Conservation (phyloP, 53 echinoderm and acorn worm species). For the Pentamera pediparva region DNA sequence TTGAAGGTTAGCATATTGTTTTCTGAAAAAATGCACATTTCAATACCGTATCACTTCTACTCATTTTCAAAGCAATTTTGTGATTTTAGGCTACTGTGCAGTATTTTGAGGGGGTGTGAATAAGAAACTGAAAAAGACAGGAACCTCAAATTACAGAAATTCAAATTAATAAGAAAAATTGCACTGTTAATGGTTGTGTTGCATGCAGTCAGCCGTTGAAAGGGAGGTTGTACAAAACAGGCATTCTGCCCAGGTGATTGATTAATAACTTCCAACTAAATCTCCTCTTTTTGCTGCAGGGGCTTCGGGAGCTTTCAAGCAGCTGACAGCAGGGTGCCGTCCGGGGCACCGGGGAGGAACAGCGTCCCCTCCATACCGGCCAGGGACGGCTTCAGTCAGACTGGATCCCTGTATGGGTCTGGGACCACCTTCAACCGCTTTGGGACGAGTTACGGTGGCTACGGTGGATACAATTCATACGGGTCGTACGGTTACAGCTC, state of each 20-base stretch:
- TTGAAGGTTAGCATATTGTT: too few species aligned
- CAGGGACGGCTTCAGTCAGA: background rate
- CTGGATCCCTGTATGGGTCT: background rate
- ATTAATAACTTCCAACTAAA: background rate
- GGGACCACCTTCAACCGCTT: slow-evolving; percentile 7
- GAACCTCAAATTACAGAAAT: too few species aligned
- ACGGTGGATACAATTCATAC: slow-evolving; percentile 15
- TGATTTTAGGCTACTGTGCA: too few species aligned
- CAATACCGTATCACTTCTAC: too few species aligned
- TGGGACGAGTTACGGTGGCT: background rate
- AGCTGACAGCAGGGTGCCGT: background rate
- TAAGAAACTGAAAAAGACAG: too few species aligned
- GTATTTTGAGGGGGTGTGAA: too few species aligned
- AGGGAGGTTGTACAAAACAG: background rate
- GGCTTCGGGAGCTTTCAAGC: background rate
- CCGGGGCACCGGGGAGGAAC: background rate
- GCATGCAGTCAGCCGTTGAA: too few species aligned
- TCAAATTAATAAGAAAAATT: too few species aligned
- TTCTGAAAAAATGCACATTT: too few species aligned
- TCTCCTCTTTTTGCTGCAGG: background rate
- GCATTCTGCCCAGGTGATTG: background rate
- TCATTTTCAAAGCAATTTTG: too few species aligned
- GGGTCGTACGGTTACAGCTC: slow-evolving; percentile 19
- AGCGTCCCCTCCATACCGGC: background rate
- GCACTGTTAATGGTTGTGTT: too few species aligned